Evolutionary conservation across 1,140 invertebrate species (phyloP), one percentile per base, ranked within the genome.

Genomic region (Leptestheria dahalacensis): DNA sequence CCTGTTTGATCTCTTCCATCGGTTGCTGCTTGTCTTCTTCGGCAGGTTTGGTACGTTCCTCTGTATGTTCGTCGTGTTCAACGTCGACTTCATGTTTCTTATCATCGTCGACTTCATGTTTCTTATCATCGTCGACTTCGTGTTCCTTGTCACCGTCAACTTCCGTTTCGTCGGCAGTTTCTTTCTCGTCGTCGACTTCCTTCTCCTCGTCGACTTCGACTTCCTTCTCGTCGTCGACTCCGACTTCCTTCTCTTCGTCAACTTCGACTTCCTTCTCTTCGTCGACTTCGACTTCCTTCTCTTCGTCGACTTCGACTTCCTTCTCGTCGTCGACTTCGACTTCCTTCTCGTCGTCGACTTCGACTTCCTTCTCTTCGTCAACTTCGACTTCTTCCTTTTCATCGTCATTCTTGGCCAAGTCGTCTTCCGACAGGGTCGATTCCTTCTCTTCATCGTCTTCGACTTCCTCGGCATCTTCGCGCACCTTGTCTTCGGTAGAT

Each of bases 311-410:
- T 18, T 25, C 52, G 21, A 9, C 50, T 21, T 61, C 54, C 26
- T 51, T 46, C n/a, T 15, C 41, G 28, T 23, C 55, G 25, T 48
- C 60, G 15, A 47, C 46, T n/a, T 12, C 25, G 3, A 6, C 41
- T 25, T 48, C 46, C n/a, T 63, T 62, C 20, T 47, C 57, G 28
- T 15, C 46, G 29, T 49, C 15, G 24, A 41, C 53, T 15, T 62
- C 60, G 33, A 46, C 54, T 47, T 63, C 59, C 26, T 53, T 46
- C 11, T 15, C 53, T 58, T 61, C 48, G 12, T 63, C 48, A 11
- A 10, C 57, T 48, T 53, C 49, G 23, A 49, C 55, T 50, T 61
- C 63, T 47, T 47, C 56, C 18, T 59, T 29, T 53, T 65, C 62
- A 1, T 46, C 15, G 20, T 61, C 57, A n/a, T 26, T 20, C 3